phyloP scores from a whole-genome alignment of 2,113 vertebrate species.

The Pterocles orientalis region DNA sequence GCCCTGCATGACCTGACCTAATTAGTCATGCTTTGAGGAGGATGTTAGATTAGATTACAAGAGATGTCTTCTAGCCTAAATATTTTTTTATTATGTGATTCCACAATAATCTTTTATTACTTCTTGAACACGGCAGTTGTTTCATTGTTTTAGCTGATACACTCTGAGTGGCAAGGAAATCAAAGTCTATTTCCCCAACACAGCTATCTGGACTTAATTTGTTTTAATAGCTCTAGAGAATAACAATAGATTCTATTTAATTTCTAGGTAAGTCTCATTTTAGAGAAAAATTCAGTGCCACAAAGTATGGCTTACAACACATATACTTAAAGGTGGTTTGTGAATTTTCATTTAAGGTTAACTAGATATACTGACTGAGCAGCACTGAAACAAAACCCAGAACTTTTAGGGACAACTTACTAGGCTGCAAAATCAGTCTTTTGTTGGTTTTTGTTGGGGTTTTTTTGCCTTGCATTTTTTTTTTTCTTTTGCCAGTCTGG shows the following conservation, averaged over 20 bases:
- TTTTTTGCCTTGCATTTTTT: background rate
- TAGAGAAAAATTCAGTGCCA: background rate
- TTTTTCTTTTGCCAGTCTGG: background rate
- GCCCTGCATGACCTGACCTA: background rate
- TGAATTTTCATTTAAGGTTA: background rate
- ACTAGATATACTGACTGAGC: background rate
- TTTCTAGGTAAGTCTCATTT: background rate
- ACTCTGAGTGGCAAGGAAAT: background rate
- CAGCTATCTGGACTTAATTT: background rate
- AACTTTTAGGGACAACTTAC: background rate
- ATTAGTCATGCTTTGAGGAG: background rate
- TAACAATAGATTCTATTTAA: background rate
- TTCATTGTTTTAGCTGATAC: background rate
- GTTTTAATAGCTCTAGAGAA: background rate
- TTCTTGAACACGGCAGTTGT: background rate
- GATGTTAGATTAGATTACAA: background rate
- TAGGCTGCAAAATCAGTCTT: background rate
- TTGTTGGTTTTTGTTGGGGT: background rate
- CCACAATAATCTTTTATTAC: background rate
- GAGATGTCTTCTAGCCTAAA: background rate
- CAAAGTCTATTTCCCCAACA: background rate
- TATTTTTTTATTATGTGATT: background rate
- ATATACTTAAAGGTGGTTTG: background rate
- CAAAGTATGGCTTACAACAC: background rate
- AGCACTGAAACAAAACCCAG: background rate